Conservation (phyloP, 1,140 invertebrate species). For the Dendroctonus ponderosae region DNA sequence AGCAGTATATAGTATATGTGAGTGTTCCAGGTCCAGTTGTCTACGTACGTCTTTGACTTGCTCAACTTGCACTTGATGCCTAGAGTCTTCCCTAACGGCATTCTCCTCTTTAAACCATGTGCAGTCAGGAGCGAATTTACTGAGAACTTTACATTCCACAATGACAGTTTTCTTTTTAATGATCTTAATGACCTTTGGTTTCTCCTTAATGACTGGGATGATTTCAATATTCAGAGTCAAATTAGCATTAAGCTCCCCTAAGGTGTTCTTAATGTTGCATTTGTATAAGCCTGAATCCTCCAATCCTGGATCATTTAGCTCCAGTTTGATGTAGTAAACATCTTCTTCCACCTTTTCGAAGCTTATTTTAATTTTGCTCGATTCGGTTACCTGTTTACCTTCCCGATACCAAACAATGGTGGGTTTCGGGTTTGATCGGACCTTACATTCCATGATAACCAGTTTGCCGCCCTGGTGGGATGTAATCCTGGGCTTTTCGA, state of each 20-base stretch:
- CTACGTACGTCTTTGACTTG: slow-evolving; percentile 70
- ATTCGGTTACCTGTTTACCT: slow-evolving; percentile 73
- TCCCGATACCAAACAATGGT: slow-evolving; percentile 91
- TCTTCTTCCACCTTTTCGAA: slow-evolving; percentile 75
- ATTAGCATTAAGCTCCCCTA: slow-evolving; percentile 95
- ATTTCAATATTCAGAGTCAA: slow-evolving; percentile 97
- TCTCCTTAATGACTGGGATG: slow-evolving; percentile 90
- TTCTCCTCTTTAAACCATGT: slow-evolving; percentile 86
- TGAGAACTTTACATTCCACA: slow-evolving; percentile 86
- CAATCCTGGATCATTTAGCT: slow-evolving; percentile 87
- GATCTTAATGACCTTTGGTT: slow-evolving; percentile 85
- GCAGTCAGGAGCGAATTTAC: slow-evolving; percentile 83
- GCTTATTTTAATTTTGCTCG: slow-evolving; percentile 74
- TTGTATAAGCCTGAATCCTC: slow-evolving; percentile 98
- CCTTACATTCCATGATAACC: slow-evolving; percentile 96
- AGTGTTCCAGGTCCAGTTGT: background rate
- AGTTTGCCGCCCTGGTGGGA: slow-evolving; percentile 94
- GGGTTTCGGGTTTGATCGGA: slow-evolving; percentile 91
- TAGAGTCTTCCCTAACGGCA: slow-evolving; percentile 72
- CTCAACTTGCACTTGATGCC: slow-evolving; percentile 73
- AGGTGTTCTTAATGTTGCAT: slow-evolving; percentile 93
- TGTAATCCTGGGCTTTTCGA: slow-evolving; percentile 93
- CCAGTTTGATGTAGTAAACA: slow-evolving; percentile 86
- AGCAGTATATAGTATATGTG: no score
- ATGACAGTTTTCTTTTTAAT: slow-evolving; percentile 87